phyloP scores from a whole-genome alignment of 2,113 vertebrate species.

The Gopherus flavomarginatus region DNA sequence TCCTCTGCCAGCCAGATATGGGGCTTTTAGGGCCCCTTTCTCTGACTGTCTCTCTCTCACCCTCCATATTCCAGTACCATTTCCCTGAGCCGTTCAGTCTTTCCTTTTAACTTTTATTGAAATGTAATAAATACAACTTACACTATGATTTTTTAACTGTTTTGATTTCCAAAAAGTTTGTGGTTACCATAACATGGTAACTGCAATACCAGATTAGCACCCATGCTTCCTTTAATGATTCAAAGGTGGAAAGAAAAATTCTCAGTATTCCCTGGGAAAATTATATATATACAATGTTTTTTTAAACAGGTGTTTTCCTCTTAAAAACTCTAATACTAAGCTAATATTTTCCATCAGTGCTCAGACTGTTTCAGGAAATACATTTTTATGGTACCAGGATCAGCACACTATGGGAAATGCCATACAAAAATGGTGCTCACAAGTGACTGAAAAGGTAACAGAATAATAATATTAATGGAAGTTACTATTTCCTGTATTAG shows the following conservation, averaged over 20 bases:
- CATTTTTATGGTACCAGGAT: constrained; percentile 48
- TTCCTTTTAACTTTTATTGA: background rate
- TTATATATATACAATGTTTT: background rate
- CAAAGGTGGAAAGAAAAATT: background rate
- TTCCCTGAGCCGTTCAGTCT: background rate
- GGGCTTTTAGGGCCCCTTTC: background rate
- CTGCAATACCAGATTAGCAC: background rate
- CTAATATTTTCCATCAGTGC: constrained; percentile 42
- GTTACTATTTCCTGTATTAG: constrained; percentile 74
- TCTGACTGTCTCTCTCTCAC: background rate
- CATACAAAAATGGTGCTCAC: constrained; percentile 41
- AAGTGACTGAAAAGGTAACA: constrained; percentile 70
- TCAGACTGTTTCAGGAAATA: constrained; percentile 69
- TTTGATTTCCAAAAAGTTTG: too few species aligned
- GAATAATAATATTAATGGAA: constrained; percentile 70
- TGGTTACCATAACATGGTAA: background rate
- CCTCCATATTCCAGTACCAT: background rate
- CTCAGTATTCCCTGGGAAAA: background rate
- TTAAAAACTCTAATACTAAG: constrained; percentile 17
- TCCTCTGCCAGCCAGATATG: background rate
- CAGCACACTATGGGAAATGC: constrained; percentile 21
- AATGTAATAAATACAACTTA: background rate
- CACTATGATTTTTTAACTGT: background rate
- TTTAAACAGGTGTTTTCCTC: background rate
- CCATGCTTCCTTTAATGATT: background rate